Percentiles rank a stretch among this genome's conserved stretches.
phyloP scores from a whole-genome alignment of 1,140 invertebrate species.

The Diorhabda carinulata region DNA sequence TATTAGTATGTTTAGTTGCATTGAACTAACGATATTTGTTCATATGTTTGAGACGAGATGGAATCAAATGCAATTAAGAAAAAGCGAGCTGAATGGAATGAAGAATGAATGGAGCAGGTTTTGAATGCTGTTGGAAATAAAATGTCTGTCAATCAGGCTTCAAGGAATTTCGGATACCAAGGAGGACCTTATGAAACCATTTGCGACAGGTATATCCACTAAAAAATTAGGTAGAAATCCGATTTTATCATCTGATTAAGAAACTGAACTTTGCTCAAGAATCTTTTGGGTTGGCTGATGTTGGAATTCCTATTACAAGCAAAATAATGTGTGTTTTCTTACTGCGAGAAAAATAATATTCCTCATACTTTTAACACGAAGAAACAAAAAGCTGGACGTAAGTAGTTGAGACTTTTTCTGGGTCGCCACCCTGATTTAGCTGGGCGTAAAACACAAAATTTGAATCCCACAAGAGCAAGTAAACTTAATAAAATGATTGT shows the following conservation, averaged over 20 bases:
- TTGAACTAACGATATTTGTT: no score
- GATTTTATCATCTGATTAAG: conserved; percentile 7
- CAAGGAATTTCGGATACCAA: background rate
- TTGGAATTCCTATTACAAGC: no score
- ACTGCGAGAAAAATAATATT: background rate
- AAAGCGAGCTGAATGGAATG: background rate
- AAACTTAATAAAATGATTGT: conserved; percentile 6
- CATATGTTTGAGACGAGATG: no score
- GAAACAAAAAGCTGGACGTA: background rate
- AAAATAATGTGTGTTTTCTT: no score
- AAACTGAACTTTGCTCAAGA: background rate
- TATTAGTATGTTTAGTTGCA: no score
- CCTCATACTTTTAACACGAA: conserved; percentile 15
- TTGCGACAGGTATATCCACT: background rate
- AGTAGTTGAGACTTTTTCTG: conserved; percentile 1
- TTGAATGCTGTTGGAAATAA: background rate
- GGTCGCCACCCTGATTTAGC: background rate
- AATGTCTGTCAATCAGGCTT: background rate
- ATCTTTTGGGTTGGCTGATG: no score
- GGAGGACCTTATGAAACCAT: background rate
- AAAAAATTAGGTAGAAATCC: conserved; percentile 5
- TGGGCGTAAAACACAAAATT: background rate
- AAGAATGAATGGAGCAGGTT: background rate
- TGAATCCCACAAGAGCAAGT: background rate
- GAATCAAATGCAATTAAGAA: no score